Percentiles rank a stretch among this genome's conserved stretches.
phyloP scores from a whole-genome alignment of 92 coral and sea anemone species.

The Paramuricea clavata region DNA sequence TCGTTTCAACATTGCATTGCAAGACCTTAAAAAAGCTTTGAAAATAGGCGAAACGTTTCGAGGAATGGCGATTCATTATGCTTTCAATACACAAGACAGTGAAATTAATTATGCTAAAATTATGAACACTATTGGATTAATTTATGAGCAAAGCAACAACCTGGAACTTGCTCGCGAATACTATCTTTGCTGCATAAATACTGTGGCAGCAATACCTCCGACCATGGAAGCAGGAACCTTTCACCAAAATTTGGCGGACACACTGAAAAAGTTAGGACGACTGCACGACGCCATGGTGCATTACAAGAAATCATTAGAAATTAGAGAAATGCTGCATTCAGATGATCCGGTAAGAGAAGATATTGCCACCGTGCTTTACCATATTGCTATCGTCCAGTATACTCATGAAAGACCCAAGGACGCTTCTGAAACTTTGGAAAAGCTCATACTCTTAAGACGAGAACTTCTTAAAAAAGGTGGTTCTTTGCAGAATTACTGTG shows the following conservation, averaged over 20 bases:
- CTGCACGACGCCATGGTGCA: conserved; percentile 18
- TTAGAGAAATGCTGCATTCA: conserved; percentile 29
- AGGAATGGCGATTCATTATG: background rate
- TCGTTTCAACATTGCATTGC: background rate
- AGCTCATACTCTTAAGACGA: background rate
- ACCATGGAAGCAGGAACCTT: conserved; percentile 4
- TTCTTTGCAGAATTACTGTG: conserved; percentile 32
- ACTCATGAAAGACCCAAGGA: background rate
- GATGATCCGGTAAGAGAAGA: conserved; percentile 39
- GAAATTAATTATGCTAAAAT: background rate
- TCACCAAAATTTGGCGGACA: conserved; percentile 27
- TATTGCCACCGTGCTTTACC: conserved; percentile 37
- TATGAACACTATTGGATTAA: conserved; percentile 29
- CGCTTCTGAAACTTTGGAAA: background rate
- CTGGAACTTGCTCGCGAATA: conserved; percentile 26
- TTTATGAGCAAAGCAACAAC: conserved; percentile 19
- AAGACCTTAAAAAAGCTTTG: conserved; percentile 33
- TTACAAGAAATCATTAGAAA: conserved; percentile 42
- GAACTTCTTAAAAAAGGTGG: conserved; percentile 16
- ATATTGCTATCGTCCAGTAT: background rate
- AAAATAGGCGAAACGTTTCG: conserved; percentile 2
- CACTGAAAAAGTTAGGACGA: conserved; percentile 10
- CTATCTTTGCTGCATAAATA: background rate
- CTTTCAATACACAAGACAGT: background rate
- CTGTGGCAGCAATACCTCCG: background rate